Evolutionary conservation across 2,113 vertebrate genomes (phyloP).

Genomic region (Onychorhynchus coronatus): DNA sequence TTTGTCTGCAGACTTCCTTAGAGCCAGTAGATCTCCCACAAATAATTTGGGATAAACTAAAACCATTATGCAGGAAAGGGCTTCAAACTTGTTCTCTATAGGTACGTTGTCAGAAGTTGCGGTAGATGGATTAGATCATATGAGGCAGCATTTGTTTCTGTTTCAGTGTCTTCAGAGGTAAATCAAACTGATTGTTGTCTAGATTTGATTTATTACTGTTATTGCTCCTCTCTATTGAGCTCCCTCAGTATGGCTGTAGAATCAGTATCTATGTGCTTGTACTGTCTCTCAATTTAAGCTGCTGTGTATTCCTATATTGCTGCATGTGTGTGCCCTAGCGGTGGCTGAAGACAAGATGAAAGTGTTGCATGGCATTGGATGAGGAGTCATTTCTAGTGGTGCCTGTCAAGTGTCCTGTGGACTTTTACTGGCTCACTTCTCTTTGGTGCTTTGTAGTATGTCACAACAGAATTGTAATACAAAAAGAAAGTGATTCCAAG

Average conservation of each 20-base stretch:
- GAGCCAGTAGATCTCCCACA: background rate
- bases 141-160: background rate
- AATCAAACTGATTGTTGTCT: background rate
- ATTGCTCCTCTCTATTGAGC: background rate
- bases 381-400: background rate
- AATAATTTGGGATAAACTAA: background rate
- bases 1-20: background rate
- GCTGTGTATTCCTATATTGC: background rate
- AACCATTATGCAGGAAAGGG: background rate
- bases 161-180: background rate
- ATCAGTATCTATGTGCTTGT: background rate
- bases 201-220: background rate
- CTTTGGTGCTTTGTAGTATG: background rate
- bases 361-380: background rate
- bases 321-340: rapidly evolving
- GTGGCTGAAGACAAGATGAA: background rate
- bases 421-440: background rate
- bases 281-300: background rate
- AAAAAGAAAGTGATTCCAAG: background rate
- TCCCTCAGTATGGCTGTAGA: background rate
- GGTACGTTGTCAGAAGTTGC: background rate
- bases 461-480: background rate
- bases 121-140: background rate
- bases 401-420: background rate
- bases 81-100: background rate